Evolutionary conservation across 35 echinoderm and acorn worm genomes (phyloP).

Genomic region (Eucidaris tribuloides): DNA sequence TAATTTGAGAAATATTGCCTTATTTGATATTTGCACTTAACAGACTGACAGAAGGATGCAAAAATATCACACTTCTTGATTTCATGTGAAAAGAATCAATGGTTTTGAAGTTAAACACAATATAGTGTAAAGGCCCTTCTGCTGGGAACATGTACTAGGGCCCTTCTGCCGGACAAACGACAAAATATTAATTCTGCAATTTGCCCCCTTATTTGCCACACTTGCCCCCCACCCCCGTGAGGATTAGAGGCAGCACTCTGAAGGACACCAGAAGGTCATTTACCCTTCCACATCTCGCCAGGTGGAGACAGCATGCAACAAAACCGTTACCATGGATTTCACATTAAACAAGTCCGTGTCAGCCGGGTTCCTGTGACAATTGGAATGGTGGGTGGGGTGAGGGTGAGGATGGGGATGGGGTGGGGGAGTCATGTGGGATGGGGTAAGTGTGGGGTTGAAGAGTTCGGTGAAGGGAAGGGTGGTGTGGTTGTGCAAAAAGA

Average conservation of each 20-base stretch:
- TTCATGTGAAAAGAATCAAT: too few species aligned
- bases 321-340: slow-evolving; percentile 62
- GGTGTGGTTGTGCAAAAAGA: background rate
- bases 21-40: too few species aligned
- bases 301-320: slow-evolving; percentile 74
- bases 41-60: too few species aligned
- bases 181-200: too few species aligned
- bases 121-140: too few species aligned
- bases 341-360: slow-evolving; percentile 76
- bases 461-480: background rate
- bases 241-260: background rate
- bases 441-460: background rate
- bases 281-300: slow-evolving; percentile 99
- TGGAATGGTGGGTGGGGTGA: slow-evolving; percentile 1
- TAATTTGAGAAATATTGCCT: too few species aligned
- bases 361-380: slow-evolving; percentile 63
- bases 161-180: too few species aligned
- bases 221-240: too few species aligned
- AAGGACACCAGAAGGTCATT: background rate
- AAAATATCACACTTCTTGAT: too few species aligned
- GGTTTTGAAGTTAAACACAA: too few species aligned
- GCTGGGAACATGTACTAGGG: too few species aligned
- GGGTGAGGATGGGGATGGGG: slow-evolving; percentile 17
- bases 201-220: too few species aligned
- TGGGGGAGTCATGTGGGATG: slow-evolving; percentile 16